Evolutionary conservation across 1,140 invertebrate genomes (phyloP).

Genomic region (Drosophila saltans): DNA sequence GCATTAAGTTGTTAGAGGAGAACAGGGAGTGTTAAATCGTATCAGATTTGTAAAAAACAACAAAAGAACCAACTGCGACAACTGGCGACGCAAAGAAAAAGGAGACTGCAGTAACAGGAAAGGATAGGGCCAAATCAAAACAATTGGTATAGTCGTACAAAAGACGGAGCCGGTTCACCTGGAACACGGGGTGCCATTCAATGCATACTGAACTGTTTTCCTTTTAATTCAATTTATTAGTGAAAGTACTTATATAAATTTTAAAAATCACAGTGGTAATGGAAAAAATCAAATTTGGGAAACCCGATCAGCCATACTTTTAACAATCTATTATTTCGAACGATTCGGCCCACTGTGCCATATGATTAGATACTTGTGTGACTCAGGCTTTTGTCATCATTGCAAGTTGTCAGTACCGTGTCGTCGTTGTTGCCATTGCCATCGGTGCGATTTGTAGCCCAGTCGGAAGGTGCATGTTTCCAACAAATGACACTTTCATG

Average conservation of each 20-base stretch:
- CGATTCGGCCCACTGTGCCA: constrained; percentile 22
- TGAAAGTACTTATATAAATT: not conserved
- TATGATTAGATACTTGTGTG: constrained; percentile 52
- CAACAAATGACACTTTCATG: constrained; percentile 80
- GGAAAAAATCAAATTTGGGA: not conserved
- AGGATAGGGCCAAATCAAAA: constrained; percentile 56
- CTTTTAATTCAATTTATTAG: not conserved
- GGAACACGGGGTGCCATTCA: not conserved
- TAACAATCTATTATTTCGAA: not conserved
- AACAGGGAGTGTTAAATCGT: constrained; percentile 71
- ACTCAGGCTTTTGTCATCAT: constrained; percentile 37
- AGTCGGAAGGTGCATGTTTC: constrained; percentile 74
- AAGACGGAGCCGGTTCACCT: not conserved
- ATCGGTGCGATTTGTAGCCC: constrained; percentile 66
- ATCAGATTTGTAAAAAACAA: constrained; percentile 61
- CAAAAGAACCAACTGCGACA: constrained; percentile 40
- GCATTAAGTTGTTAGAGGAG: constrained; percentile 80
- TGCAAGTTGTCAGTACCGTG: constrained; percentile 44
- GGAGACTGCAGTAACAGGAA: constrained; percentile 51
- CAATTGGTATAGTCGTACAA: constrained; percentile 35
- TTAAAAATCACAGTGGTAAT: too few relatives aligned
- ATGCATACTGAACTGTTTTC: not conserved
- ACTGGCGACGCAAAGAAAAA: constrained; percentile 32
- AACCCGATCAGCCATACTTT: not conserved
- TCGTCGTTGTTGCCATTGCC: constrained; percentile 31